Conservation (phyloP, 1,140 invertebrate genomes). For the Procambarus clarkii region DNA sequence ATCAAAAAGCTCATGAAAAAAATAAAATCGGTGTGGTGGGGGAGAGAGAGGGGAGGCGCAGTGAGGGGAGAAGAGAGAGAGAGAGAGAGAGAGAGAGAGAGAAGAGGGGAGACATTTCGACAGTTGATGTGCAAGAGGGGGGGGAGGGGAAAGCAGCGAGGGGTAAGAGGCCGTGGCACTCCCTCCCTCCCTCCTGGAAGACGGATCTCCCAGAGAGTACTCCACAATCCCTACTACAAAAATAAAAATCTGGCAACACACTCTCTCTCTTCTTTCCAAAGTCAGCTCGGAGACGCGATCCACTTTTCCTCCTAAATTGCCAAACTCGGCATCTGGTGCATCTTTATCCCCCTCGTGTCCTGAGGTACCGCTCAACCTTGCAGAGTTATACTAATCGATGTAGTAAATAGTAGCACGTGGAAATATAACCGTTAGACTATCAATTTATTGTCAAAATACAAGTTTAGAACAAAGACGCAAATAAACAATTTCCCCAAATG, state of each 20-base stretch:
- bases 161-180: background rate
- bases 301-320: slow-evolving; percentile 11
- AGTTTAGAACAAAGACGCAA: slow-evolving; percentile 57
- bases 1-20: background rate
- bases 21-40: background rate
- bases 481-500: slow-evolving; percentile 61
- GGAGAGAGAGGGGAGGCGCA: too few species aligned
- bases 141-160: too few species aligned
- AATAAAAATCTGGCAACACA: slow-evolving; percentile 68
- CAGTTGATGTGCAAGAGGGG: background rate
- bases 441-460: slow-evolving; percentile 50
- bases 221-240: slow-evolving; percentile 57
- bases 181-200: slow-evolving; percentile 37
- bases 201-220: slow-evolving; percentile 51
- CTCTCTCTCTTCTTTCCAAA: slow-evolving; percentile 31
- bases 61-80: background rate
- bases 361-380: background rate
- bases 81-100: background rate
- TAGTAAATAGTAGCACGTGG: slow-evolving; percentile 26
- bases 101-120: background rate
- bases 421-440: slow-evolving; percentile 31
- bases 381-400: slow-evolving; percentile 20
- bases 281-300: slow-evolving; percentile 30
- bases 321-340: background rate
- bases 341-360: background rate